Evolutionary conservation across 2,888 invertebrate genomes (phyloP), one percentile per base, ranked within the genome.

Genomic region (Saturnia japonica): DNA sequence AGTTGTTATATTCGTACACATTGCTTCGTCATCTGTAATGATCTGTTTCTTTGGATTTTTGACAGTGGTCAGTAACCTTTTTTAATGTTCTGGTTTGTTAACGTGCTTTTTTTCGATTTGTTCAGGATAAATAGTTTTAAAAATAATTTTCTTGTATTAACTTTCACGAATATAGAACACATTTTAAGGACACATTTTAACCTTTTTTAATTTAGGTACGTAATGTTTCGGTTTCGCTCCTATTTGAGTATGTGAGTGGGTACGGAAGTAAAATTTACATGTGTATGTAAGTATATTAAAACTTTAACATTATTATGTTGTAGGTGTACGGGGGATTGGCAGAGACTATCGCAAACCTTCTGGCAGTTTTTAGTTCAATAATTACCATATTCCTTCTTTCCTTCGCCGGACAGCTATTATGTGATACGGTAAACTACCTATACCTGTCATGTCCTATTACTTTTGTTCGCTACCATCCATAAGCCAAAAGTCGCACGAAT

Each of bases 31-130:
- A 2, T 70, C 82, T 8, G 25, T 82, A 22, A 67, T 75, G 19
- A 79, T 82, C 16, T 81, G 82, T 72, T 79, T 82, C 57, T 81
- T 77, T 62, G 81, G 79, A 54, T 82, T 82, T 40, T 60, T 81
- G 68, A 71, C 77, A 67, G 70, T 79, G 75, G 82, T 82, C 28
- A 73, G 80, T 75, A 11, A 60, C 14, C 14, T 25, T 60, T 22
- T 22, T 6, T 14, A 4, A 14, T 45, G 11, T 14, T 19, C 1
- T 47, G 11, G 1, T 45, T 45, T 14, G 11, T 12, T 45, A 45
- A 14, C n/a, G n/a, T n/a, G n/a, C n/a, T n/a, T n/a, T n/a, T n/a
- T n/a, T n/a, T n/a, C n/a, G n/a, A n/a, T n/a, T n/a, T n/a, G 34
- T 6, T 34, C 34, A 34, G 6, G 6, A 4, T 34, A 34, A 34